Base-by-base conservation (phyloP, 2,113 vertebrate species). In the Psettodes erumei region DNA sequence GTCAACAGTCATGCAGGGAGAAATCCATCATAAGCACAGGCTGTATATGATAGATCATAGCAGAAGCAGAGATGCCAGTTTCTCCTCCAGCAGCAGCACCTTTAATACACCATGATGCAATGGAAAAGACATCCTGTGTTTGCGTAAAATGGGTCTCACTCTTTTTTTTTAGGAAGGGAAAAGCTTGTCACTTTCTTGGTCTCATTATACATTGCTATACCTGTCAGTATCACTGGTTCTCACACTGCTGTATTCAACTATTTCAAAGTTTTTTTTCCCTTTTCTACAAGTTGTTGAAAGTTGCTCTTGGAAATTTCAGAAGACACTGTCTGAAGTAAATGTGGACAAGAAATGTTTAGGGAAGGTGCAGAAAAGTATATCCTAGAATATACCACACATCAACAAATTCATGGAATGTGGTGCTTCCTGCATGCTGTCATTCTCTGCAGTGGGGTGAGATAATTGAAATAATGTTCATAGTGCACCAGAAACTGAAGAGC, bases 101-200 rank as follows among this genome's bases (percentile, higher is more conserved):
- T 67, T 62, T 72, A 67, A 83, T 65, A 38, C 40, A 79, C 51
- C 35, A 43, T 65, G 79, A 67, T 86, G 71, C 68, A 88, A 73
- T 12, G 40, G 50, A 63, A 54, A 76, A 68, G 76, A 79, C 71
- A 63, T 54, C 33, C 56, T 50, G 56, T 5, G 53, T 75, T 65
- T 43, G 43, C 74, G 21, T 75, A 73, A 62, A 83, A 66, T 65
- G 16, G 35, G 28, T 43, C 48, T 10, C 37, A 3, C 33, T 37
- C 53, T 33, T n/a, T 42, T 27, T 43, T 37, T 38, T 35, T 47
- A 33, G 35, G 15, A 55, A 53, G 10, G n/a, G n/a, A 71, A 84
- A 74, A 10, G 35, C 7, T 30, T 64, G 40, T 50, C 61, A 59
- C 40, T 48, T n/a, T 61, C 69, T 51, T 27, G 27, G 27, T 62